Percentiles rank a stretch among this genome's conserved stretches.
Conservation (phyloP, 1,140 invertebrate species). For the Belonocnema kinseyi region DNA sequence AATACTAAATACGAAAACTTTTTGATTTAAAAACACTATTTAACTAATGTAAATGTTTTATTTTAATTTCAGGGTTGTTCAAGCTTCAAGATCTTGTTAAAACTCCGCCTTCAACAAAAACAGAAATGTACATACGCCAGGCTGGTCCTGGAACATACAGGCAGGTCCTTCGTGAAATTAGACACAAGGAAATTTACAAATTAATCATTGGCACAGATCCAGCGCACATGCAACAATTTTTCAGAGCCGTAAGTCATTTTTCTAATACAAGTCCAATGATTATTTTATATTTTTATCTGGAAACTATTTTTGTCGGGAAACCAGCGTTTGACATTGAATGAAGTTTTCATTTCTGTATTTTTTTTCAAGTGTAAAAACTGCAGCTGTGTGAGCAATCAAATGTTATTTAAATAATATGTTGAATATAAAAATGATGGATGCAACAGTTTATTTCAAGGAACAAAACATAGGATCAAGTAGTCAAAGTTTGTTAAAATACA, state of each 20-base stretch:
- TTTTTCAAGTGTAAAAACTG: too few species aligned
- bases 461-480: too few species aligned
- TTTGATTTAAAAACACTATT: too few species aligned
- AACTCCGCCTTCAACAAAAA: constrained; percentile 79
- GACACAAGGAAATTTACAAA: constrained; percentile 89
- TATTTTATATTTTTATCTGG: background rate
- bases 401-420: background rate
- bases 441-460: too few species aligned
- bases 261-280: background rate
- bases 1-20: too few species aligned
- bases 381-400: too few species aligned
- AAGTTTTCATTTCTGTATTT: background rate
- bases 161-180: constrained; percentile 86
- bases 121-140: constrained; percentile 91
- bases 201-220: constrained; percentile 90
- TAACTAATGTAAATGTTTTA: too few species aligned
- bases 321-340: too few species aligned
- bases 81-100: constrained; percentile 90
- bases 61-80: constrained; percentile 83
- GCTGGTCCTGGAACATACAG: constrained; percentile 85
- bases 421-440: background rate
- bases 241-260: constrained; percentile 84
- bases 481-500: too few species aligned
- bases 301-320: too few species aligned
- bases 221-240: constrained; percentile 84